phyloP scores from a whole-genome alignment of 2,888 invertebrate genomes.

The Acanthacorydalis orientalis region DNA sequence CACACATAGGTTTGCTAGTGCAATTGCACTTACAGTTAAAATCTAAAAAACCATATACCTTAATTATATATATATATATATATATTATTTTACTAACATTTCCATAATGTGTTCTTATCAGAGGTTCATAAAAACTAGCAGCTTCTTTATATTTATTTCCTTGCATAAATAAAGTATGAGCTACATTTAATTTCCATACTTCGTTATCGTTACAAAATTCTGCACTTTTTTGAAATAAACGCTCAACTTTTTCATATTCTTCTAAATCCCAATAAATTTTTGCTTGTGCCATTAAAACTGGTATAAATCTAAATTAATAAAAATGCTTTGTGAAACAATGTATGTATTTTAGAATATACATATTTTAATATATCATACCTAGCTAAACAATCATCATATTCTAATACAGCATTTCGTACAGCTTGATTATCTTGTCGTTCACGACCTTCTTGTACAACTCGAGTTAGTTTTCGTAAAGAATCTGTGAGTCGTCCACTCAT shows the following conservation, averaged over 20 bases:
- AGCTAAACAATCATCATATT: conserved; percentile 81
- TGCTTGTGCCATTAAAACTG: conserved; percentile 98
- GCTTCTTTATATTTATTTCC: conserved; percentile 97
- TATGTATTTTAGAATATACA: too few relatives aligned
- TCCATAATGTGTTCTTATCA: conserved; percentile 87
- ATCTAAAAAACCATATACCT: conserved; percentile 38
- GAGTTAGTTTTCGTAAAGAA: conserved; percentile 74
- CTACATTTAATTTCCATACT: conserved; percentile 93
- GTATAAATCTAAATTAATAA: conserved; percentile 56
- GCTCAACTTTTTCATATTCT: conserved; percentile 90
- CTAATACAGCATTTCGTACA: conserved; percentile 76
- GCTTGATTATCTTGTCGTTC: conserved; percentile 77
- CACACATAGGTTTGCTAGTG: conserved; percentile 94
- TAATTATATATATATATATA: background rate
- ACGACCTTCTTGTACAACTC: conserved; percentile 85
- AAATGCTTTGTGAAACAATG: too few relatives aligned
- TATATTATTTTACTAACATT: conserved; percentile 34
- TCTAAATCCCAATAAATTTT: conserved; percentile 97
- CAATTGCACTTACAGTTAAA: conserved; percentile 90
- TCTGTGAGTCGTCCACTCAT: conserved; percentile 85
- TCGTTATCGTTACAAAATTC: conserved; percentile 98
- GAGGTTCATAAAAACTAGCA: conserved; percentile 93
- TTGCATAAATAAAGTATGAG: conserved; percentile 98
- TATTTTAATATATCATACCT: conserved; percentile 30
- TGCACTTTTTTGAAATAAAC: conserved; percentile 89